Conservation (phyloP, 2,797 vertebrate genomes). For the Nyctalus aviator region DNA sequence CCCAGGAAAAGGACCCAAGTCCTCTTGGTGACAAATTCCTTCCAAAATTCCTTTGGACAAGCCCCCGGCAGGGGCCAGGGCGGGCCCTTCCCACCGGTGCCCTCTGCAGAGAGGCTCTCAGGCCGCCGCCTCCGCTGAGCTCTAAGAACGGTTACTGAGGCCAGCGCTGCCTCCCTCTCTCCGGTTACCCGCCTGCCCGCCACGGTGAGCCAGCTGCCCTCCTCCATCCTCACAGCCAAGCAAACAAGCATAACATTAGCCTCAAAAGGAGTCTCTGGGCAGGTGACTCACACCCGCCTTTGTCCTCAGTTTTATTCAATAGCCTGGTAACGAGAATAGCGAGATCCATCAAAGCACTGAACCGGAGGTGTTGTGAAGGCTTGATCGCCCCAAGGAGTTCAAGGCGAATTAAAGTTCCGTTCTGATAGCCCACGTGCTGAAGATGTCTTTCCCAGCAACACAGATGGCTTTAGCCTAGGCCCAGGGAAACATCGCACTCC, state of each 20-base stretch:
- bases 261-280: not conserved
- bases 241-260: slow-evolving; percentile 8
- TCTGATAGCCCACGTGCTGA: slow-evolving; percentile 9
- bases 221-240: not conserved
- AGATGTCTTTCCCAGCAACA: slow-evolving; percentile 56
- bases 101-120: not conserved
- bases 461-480: slow-evolving; percentile 38
- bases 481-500: slow-evolving; percentile 54
- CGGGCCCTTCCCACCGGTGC: not conserved
- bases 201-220: not conserved
- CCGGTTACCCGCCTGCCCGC: not conserved
- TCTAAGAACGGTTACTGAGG: slow-evolving; percentile 1
- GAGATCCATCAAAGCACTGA: slow-evolving; percentile 42
- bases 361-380: not conserved
- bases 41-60: slow-evolving; percentile 26
- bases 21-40: not conserved
- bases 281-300: slow-evolving; percentile 42
- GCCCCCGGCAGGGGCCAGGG: not conserved
- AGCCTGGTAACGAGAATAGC: not conserved
- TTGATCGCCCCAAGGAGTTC: slow-evolving; percentile 48
- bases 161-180: not conserved
- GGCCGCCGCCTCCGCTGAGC: not conserved
- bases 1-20: not conserved
- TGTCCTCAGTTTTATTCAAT: slow-evolving; percentile 43
- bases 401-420: slow-evolving; percentile 55